Conservation (phyloP, 1,140 invertebrate genomes). For the Drosophila melanica region DNA sequence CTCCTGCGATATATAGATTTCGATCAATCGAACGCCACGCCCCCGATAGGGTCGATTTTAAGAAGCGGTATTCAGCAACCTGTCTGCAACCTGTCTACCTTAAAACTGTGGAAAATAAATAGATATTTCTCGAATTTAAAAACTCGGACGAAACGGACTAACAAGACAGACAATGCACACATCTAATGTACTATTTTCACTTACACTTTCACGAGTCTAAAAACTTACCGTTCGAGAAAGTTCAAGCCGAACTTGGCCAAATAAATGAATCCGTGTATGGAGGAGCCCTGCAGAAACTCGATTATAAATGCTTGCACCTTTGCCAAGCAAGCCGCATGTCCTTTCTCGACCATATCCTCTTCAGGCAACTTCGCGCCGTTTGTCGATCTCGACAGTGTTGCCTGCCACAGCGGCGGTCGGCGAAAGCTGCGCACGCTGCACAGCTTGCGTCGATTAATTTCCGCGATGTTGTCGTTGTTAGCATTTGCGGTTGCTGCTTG, state of each 20-base stretch:
- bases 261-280: constrained; percentile 82
- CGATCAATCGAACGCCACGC: too few species aligned
- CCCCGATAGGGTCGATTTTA: too few species aligned
- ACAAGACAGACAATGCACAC: too few species aligned
- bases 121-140: too few species aligned
- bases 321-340: constrained; percentile 31
- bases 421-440: constrained; percentile 70
- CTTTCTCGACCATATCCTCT: not conserved
- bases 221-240: constrained; percentile 76
- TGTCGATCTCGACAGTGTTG: not conserved
- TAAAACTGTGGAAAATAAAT: too few species aligned
- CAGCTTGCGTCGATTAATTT: constrained; percentile 58
- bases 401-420: constrained; percentile 69
- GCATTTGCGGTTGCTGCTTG: constrained; percentile 25
- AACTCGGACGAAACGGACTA: too few species aligned
- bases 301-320: constrained; percentile 76
- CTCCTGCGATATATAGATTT: too few species aligned
- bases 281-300: constrained; percentile 77
- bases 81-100: too few species aligned
- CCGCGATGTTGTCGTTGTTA: constrained; percentile 44
- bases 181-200: too few species aligned
- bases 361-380: not conserved
- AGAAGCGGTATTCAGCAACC: too few species aligned
- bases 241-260: constrained; percentile 78
- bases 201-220: too few species aligned